Evolutionary conservation across 2,888 invertebrate genomes (phyloP).

Genomic region (Punctoribates punctum): DNA sequence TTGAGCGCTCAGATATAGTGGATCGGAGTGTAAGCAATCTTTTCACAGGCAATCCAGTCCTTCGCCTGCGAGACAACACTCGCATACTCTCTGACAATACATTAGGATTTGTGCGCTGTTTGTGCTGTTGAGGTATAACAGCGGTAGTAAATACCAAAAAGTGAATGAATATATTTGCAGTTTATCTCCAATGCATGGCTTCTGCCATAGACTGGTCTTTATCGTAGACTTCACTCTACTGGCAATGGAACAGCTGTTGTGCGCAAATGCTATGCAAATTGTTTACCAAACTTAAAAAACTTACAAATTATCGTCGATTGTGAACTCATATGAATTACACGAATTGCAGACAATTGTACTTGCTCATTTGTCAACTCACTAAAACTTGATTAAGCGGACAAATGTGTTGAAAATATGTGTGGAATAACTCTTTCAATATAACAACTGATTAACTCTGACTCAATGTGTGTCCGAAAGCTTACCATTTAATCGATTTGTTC

Average conservation of each 20-base stretch:
- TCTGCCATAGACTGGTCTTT: not conserved
- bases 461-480: not conserved
- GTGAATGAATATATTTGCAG: conserved; percentile 31
- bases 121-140: not conserved
- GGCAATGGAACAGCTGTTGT: conserved; percentile 29
- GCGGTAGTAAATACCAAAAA: not conserved
- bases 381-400: too few relatives aligned
- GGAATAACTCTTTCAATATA: too few relatives aligned
- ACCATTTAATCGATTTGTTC: not conserved
- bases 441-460: not conserved
- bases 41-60: conserved; percentile 25
- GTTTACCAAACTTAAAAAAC: conserved; percentile 28
- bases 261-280: conserved; percentile 31
- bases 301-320: not conserved
- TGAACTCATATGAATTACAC: not conserved
- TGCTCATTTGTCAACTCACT: too few relatives aligned
- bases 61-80: conserved; percentile 7
- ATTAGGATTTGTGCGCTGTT: not conserved
- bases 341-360: not conserved
- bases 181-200: conserved; percentile 19
- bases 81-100: not conserved
- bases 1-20: conserved; percentile 28
- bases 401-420: too few relatives aligned
- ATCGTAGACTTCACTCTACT: not conserved
- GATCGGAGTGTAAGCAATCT: conserved; percentile 30